Base-by-base conservation (phyloP, 2,797 vertebrate species). In the Zalophus californianus region DNA sequence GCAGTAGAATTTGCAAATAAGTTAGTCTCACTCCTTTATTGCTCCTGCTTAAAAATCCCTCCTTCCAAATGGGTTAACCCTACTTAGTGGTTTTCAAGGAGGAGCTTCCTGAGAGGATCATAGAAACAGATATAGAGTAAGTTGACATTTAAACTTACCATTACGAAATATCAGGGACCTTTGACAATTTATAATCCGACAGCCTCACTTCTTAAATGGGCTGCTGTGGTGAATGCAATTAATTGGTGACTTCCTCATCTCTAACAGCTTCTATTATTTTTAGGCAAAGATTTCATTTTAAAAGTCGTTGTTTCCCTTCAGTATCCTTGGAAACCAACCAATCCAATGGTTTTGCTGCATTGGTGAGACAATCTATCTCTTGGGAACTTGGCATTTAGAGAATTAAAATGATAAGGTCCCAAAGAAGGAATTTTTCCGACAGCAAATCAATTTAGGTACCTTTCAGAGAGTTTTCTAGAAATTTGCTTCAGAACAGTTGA, bases 401-500 rank as follows among this genome's bases (percentile, higher is more conserved):
- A 73, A 94, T 89, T 96, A 83, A 97, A 92, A 96, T 92, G 23
- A 77, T 83, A 94, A 70, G 3, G 9, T 13, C 62, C 35, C 14
- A 58, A 62, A 96, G 68, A 94, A 92, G 85, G 48, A 50, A 25
- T 64, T 83, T 94, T 94, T 78, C 50, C 44, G 93, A 70, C n/a
- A 93, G 68, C 32, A 83, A 68, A 52, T 91, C 52, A 58, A 60
- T 60, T 41, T 35, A n/a, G 12, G 21, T 60, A 70, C 2, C n/a
- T 95, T 96, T 86, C n/a, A 56, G 78, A 94, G 86, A 84, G 32
- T 88, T 95, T 95, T 98, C 97, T 93, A 94, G 97, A 97, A 96
- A 97, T 78, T 7, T 90, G 9, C 62, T 95, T 50, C 25, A 84
- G 86, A 84, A 86, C 11, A 86, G 41, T 64, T 94, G 88, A 96